These are phyloP conservation scores for Porites cylindrica DNA, from an alignment of 92 coral and sea anemone genomes.

Conservation along the genomic window DNA sequence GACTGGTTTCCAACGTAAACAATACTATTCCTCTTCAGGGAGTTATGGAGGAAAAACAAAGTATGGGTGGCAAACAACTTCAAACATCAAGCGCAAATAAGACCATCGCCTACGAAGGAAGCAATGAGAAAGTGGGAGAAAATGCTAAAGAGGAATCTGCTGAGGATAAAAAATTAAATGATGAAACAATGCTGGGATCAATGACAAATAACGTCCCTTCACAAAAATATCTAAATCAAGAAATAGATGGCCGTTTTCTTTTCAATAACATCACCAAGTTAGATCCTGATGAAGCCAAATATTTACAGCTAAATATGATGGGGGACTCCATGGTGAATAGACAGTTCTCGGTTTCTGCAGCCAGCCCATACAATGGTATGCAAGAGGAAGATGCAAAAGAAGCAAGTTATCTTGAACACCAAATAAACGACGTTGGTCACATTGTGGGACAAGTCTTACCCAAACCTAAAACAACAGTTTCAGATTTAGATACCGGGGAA, in stretches of 20 bases:
- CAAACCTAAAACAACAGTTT: not conserved
- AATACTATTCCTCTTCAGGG: no score
- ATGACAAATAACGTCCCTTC: not conserved
- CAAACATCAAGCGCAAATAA: not conserved
- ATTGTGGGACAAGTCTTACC: constrained; percentile 12
- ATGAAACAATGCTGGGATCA: not conserved
- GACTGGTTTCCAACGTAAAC: constrained; percentile 18
- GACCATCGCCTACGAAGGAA: not conserved
- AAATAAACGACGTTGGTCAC: constrained; percentile 36
- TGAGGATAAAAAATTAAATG: not conserved
- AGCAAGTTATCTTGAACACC: constrained; percentile 42
- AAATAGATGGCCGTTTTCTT: constrained; percentile 4
- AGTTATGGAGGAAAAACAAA: not conserved
- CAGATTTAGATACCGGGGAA: constrained; percentile 17
- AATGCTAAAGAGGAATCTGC: not conserved
- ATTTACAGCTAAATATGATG: constrained; percentile 16
- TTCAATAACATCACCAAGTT: not conserved
- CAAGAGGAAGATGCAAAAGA: constrained; percentile 26
- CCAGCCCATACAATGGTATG: not conserved
- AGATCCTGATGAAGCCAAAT: constrained; percentile 34
- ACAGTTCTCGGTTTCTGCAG: constrained; percentile 1
- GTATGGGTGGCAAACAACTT: not conserved
- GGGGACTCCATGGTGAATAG: constrained; percentile 23
- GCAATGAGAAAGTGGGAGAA: not conserved
- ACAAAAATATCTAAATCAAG: not conserved